These are phyloP conservation scores for Leucophora obtusa DNA, from an alignment of 2,888 invertebrate genomes.

Conservation along the genomic window DNA sequence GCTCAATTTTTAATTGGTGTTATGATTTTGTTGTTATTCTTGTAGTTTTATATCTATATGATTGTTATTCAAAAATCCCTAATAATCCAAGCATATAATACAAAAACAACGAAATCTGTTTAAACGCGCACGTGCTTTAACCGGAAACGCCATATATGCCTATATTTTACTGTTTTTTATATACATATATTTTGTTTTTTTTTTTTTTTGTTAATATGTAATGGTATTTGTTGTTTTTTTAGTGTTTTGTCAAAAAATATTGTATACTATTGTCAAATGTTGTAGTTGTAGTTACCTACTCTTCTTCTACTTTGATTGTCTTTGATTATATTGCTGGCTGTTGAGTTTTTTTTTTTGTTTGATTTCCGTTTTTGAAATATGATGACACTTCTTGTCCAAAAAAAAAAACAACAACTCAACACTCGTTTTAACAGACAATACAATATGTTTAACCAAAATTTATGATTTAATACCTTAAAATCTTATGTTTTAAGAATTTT, in stretches of 20 bases:
- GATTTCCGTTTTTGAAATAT: constrained; percentile 69
- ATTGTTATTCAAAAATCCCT: constrained; percentile 48
- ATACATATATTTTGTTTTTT: constrained; percentile 17
- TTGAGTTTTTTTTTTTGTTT: constrained; percentile 65
- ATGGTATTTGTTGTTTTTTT: constrained; percentile 59
- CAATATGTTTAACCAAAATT: constrained; percentile 50
- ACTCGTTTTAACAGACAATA: constrained; percentile 24
- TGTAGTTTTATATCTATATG: constrained; percentile 33
- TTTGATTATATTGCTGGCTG: constrained; percentile 42
- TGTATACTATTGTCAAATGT: constrained; percentile 39
- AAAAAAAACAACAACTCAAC: constrained; percentile 61
- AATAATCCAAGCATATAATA: constrained; percentile 53
- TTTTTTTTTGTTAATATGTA: constrained; percentile 10
- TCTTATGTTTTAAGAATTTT: constrained; percentile 58
- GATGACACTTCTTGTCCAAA: constrained; percentile 72
- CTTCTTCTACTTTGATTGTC: constrained; percentile 45
- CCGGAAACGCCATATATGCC: constrained; percentile 72
- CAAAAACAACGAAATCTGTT: constrained; percentile 34
- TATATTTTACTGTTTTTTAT: constrained; percentile 39
- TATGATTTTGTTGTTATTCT: constrained; percentile 55
- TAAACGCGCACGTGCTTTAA: constrained; percentile 75
- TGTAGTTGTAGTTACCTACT: constrained; percentile 40
- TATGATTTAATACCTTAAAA: constrained; percentile 61
- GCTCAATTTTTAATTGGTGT: constrained; percentile 53
- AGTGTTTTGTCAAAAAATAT: constrained; percentile 39